phyloP scores from a whole-genome alignment of 1,140 invertebrate species.

The Papilio polytes region DNA sequence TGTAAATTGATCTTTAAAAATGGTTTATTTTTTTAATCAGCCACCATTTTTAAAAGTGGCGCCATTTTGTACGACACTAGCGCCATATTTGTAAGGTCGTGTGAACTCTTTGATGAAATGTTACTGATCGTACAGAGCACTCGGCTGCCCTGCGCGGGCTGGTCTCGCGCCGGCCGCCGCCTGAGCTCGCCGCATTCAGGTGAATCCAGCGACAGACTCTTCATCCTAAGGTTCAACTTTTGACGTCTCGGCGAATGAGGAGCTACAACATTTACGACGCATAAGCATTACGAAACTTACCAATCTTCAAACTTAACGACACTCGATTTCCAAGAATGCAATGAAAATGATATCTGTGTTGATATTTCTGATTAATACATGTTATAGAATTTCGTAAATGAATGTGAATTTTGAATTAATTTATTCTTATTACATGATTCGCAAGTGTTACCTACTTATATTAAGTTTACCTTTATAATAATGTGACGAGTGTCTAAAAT shows the following conservation, averaged over 20 bases:
- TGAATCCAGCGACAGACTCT: conserved; percentile 97
- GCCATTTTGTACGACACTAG: background rate
- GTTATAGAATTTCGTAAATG: background rate
- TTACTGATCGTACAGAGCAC: conserved; percentile 78
- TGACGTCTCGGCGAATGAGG: conserved; percentile 97
- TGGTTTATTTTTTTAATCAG: background rate
- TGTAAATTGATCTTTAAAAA: background rate
- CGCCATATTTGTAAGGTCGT: conserved; percentile 54
- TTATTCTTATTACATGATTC: conserved; percentile 25
- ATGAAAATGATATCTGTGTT: conserved; percentile 23
- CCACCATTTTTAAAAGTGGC: conserved; percentile 1
- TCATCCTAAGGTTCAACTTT: conserved; percentile 98
- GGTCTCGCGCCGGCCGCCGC: conserved; percentile 84
- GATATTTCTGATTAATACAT: conserved; percentile 16
- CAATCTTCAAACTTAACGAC: conserved; percentile 11
- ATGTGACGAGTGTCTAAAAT: background rate
- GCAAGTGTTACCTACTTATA: background rate
- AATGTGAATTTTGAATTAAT: conserved; percentile 40
- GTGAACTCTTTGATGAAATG: conserved; percentile 61
- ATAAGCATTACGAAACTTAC: conserved; percentile 65
- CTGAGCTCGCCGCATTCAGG: conserved; percentile 96
- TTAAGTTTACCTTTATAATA: background rate
- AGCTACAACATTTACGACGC: conserved; percentile 87
- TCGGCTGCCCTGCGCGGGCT: conserved; percentile 76
- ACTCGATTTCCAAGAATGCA: background rate